A percentile compares a stretch with the other conserved stretches of the same genome.
phyloP scores from a whole-genome alignment of 2,888 invertebrate species.

The Mantis religiosa region DNA sequence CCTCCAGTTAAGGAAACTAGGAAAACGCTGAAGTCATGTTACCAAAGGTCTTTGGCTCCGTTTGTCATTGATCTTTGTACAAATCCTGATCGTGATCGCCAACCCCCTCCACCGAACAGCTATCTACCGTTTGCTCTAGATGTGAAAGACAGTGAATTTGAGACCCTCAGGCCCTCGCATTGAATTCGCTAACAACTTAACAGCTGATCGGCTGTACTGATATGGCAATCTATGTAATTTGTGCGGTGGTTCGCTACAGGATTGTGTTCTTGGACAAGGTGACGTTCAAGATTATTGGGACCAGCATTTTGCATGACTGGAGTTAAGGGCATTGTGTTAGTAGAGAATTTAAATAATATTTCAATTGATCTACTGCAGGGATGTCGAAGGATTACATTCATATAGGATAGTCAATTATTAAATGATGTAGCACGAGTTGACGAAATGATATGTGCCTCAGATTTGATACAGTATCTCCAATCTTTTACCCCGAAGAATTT shows the following conservation, averaged over 20 bases:
- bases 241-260: neutral
- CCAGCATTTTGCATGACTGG: neutral
- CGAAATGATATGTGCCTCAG: no score
- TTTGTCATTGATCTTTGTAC: neutral
- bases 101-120: no score
- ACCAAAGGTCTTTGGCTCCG: neutral
- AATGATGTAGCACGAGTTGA: no score
- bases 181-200: neutral
- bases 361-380: no score
- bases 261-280: neutral
- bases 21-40: neutral
- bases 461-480: no score
- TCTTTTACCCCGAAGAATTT: no score
- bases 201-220: neutral
- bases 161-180: neutral
- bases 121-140: neutral
- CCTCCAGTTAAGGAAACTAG: neutral
- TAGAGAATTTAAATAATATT: no score
- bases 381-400: no score
- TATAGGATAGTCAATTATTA: no score
- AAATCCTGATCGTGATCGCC: neutral
- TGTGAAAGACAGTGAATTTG: neutral
- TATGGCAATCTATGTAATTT: neutral
- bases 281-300: neutral
- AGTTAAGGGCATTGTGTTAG: neutral